phyloP scores from a whole-genome alignment of 2,888 invertebrate species.

The Ophion ventricosus region DNA sequence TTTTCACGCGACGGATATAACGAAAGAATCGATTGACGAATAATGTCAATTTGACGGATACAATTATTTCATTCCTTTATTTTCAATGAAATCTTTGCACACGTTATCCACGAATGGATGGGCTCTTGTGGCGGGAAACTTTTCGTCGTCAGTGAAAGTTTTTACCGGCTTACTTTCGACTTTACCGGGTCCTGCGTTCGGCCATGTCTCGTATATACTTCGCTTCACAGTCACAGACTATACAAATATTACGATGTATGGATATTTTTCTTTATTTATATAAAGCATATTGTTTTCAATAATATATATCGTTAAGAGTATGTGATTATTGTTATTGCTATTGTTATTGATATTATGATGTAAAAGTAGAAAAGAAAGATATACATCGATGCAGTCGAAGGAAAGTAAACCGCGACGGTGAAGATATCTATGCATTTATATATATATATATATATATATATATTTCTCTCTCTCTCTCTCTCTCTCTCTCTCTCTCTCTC shows the following conservation, averaged over 20 bases:
- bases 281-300: background rate
- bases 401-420: conserved; percentile 29
- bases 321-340: background rate
- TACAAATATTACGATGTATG: conserved; percentile 3
- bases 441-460: background rate
- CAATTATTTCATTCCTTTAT: background rate
- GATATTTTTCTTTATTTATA: too few relatives aligned
- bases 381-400: background rate
- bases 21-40: background rate
- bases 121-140: conserved; percentile 53
- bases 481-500: background rate
- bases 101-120: conserved; percentile 6
- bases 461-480: too few relatives aligned
- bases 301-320: background rate
- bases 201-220: background rate
- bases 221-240: background rate
- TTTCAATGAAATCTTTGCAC: background rate
- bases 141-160: conserved; percentile 80
- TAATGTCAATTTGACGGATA: background rate
- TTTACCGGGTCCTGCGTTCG: conserved; percentile 68
- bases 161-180: conserved; percentile 79
- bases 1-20: background rate
- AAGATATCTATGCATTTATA: background rate
- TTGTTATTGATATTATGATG: background rate
- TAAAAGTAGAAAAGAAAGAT: background rate